Conservation (phyloP, 2,113 vertebrate species). For the Electrona antarctica region DNA sequence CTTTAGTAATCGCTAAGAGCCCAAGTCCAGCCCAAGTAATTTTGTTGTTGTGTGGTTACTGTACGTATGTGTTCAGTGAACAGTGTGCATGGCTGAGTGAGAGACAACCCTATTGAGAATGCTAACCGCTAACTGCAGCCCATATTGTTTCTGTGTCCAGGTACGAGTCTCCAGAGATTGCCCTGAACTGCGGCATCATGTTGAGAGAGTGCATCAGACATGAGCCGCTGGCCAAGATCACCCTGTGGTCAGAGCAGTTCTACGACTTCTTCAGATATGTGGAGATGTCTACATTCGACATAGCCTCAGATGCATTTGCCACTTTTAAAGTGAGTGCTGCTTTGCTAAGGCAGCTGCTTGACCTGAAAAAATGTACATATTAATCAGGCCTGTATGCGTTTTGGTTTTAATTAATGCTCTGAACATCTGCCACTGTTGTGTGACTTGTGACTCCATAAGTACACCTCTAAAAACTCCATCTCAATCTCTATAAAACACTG, state of each 20-base stretch:
- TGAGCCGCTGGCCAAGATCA: constrained; percentile 93
- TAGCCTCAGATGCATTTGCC: constrained; percentile 97
- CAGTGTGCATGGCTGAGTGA: background rate
- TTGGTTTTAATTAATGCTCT: background rate
- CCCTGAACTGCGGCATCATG: constrained; percentile 97
- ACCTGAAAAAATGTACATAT: no score
- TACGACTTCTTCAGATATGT: constrained; percentile 97
- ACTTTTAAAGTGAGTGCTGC: constrained; percentile 91
- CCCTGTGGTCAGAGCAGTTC: constrained; percentile 92
- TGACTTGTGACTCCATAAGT: no score
- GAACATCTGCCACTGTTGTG: no score
- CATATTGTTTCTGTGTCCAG: constrained; percentile 65
- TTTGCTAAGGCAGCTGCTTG: background rate
- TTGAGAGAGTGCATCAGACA: constrained; percentile 95
- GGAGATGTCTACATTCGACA: constrained; percentile 98
- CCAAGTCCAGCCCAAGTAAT: no score
- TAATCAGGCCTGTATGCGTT: no score
- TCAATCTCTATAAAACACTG: no score
- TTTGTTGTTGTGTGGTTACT: no score
- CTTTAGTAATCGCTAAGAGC: no score
- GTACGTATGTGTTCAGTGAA: no score
- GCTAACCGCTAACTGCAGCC: background rate
- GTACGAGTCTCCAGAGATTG: constrained; percentile 93
- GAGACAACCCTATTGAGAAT: background rate
- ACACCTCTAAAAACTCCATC: no score